Evolutionary conservation across 2,888 invertebrate genomes (phyloP), one percentile per base, ranked within the genome.

Genomic region (Pterostichus madidus): DNA sequence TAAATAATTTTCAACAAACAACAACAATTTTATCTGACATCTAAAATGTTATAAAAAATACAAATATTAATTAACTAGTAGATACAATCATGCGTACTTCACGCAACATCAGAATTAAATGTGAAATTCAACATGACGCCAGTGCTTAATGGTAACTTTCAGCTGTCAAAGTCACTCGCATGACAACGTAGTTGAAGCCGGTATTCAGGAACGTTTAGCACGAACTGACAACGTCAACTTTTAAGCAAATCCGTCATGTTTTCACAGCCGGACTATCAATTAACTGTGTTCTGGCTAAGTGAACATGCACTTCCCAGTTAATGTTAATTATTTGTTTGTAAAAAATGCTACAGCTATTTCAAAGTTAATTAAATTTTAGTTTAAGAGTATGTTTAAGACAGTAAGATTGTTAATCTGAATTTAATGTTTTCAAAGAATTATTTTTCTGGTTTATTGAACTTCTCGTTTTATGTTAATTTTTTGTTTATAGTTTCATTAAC

Each of bases 1-100:
- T 6, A 59, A 59, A 59, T 59, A 2, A 59, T 24, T 59, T 59
- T 53, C 53, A 53, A 15, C 53, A 2, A 15, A n/a, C 15, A 15
- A n/a, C 59, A 71, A 56, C 39, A 77, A 35, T 39, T 13, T 76
- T 71, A 71, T 71, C 71, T 71, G 31, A 17, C 71, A 71, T 71
- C 71, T 71, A 44, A 24, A 64, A 71, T 46, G 39, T 44, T 46
- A 39, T 13, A 44, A 35, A 49, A 76, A 53, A 52, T 77, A 32
- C 24, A 77, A 53, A 53, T 13, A 56, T 77, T 77, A 77, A 77
- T 77, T 77, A 56, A 35, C 31, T 31, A 39, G 32, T 35, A 53
- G 76, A 56, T 56, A 53, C 13, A 13, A 77, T 77, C 53, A 15
- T 8, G 35, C 8, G 13, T 35, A 71, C 64, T 32, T 64, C 64